These are phyloP conservation scores for Drosophila macrothrix DNA, from an alignment of 2,888 invertebrate species.

Conservation along the genomic window DNA sequence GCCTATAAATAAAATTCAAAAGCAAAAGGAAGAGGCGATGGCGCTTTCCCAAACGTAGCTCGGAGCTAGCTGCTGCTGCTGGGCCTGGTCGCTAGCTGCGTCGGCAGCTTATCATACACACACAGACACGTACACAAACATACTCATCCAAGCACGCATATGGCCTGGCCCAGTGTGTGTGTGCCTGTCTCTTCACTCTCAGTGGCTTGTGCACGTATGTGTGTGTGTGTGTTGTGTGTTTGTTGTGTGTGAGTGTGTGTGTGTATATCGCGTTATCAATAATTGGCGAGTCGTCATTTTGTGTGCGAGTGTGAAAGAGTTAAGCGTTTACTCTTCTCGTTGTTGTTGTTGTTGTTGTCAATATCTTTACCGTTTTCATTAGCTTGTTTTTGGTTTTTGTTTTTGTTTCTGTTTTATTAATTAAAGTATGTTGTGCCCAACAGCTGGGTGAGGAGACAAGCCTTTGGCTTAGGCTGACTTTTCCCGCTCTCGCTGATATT, in stretches of 20 bases:
- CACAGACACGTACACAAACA: constrained; percentile 46
- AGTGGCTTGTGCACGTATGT: constrained; percentile 18
- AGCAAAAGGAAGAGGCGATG: constrained; percentile 8
- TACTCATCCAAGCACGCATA: constrained; percentile 15
- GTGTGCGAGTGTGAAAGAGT: constrained; percentile 45
- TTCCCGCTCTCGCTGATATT: not conserved
- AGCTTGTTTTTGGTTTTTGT: constrained; percentile 24
- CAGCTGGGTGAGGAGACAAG: constrained; percentile 16
- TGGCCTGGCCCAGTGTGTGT: constrained; percentile 34
- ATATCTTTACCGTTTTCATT: constrained; percentile 41
- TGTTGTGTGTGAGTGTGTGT: constrained; percentile 8
- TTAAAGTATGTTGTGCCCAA: constrained; percentile 49
- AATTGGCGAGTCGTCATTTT: constrained; percentile 35
- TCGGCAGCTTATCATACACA: constrained; percentile 68
- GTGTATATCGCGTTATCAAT: constrained; percentile 60
- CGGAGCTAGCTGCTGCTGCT: constrained; percentile 26
- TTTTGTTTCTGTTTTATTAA: constrained; percentile 54
- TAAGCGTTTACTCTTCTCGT: constrained; percentile 41
- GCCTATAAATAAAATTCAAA: constrained; percentile 44
- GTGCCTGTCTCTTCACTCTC: constrained; percentile 13
- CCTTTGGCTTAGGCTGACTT: not conserved
- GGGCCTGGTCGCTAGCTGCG: constrained; percentile 55
- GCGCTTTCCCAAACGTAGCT: constrained; percentile 36
- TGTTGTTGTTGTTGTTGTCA: constrained; percentile 28
- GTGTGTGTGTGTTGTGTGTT: constrained; percentile 5